Base-by-base conservation (phyloP, 2,113 vertebrate species). In the Carassius carassius region DNA sequence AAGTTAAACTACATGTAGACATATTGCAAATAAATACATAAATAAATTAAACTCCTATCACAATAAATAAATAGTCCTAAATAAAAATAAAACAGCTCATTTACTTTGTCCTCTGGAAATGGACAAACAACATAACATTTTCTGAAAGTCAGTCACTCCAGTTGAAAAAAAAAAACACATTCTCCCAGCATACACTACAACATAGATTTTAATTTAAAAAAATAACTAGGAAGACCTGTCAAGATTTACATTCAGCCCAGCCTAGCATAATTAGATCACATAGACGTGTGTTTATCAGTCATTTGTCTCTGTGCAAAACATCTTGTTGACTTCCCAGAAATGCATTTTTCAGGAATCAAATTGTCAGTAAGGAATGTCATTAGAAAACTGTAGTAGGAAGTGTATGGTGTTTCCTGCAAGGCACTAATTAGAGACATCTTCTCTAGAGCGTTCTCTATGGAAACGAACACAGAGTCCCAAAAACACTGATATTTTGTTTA, bases 401-500 rank as follows among this genome's bases (percentile, higher is more conserved):
- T 83, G 79, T 23, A 78, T 51, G 73, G 47, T 83, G 83, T 41
- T 85, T 82, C 51, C 75, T 79, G 81, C 41, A 65, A 82, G 54
- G 56, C 54, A 69, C 75, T 82, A 84, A 88, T 84, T 84, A 84
- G 49, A 76, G 81, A 54, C 77, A 72, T 47, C 72, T 86, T 25
- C 87, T 41, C 41, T 41, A 41, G 41, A 78, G 82, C 25, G 10
- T 76, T 82, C 62, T 72, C 37, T 49, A n/a, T 21, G 70, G 72
- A 67, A 82, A 76, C 79, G 37, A 85, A 62, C 82, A 69, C 58
- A 12, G 9, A 32, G 78, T 86, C 74, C 37, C 76, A 63, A 80
- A 73, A 21, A 56, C 81, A 80, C 67, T 89, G 85, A 84, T 85
- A 87, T 89, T 86, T 81, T 76, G 78, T 25, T 21, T 21, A 58